These are phyloP conservation scores for Apotomis capreana DNA, from an alignment of 2,888 invertebrate species.

Conservation along the genomic window DNA sequence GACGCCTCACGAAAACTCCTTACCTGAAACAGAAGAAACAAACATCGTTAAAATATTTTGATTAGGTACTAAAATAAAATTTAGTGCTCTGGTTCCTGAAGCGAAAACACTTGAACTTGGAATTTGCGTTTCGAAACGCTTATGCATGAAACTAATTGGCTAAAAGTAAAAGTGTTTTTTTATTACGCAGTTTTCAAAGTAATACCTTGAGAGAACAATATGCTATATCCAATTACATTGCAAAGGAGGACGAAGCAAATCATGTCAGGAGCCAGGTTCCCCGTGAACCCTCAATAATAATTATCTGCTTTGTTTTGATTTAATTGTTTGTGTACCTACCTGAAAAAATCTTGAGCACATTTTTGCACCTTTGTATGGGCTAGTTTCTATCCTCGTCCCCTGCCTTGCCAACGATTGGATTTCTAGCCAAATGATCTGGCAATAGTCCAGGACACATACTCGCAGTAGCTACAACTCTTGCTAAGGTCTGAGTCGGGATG, in stretches of 20 bases:
- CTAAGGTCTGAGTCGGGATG: too few relatives aligned
- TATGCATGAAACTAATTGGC: slow-evolving; percentile 14
- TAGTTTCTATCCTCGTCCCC: slow-evolving; percentile 51
- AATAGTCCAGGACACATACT: too few relatives aligned
- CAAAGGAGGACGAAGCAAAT: too few relatives aligned
- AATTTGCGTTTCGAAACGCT: slow-evolving; percentile 16
- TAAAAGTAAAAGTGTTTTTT: slow-evolving; percentile 11
- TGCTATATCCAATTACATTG: too few relatives aligned
- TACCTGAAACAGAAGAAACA: slow-evolving; percentile 22
- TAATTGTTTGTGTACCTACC: slow-evolving; percentile 60
- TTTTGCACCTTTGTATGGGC: slow-evolving; percentile 81
- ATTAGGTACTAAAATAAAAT: neutral
- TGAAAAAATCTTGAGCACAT: slow-evolving; percentile 75
- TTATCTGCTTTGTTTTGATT: too few relatives aligned
- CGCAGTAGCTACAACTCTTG: too few relatives aligned
- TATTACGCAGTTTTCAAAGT: neutral
- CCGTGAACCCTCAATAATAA: too few relatives aligned
- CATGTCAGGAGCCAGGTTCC: too few relatives aligned
- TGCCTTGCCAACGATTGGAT: too few relatives aligned
- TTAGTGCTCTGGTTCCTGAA: neutral
- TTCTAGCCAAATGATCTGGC: too few relatives aligned
- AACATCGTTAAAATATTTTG: neutral
- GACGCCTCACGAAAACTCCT: neutral
- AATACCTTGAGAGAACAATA: too few relatives aligned
- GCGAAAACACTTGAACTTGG: slow-evolving; percentile 4